Evolutionary conservation across 2,113 vertebrate species (phyloP).

Genomic region (Turnix velox): DNA sequence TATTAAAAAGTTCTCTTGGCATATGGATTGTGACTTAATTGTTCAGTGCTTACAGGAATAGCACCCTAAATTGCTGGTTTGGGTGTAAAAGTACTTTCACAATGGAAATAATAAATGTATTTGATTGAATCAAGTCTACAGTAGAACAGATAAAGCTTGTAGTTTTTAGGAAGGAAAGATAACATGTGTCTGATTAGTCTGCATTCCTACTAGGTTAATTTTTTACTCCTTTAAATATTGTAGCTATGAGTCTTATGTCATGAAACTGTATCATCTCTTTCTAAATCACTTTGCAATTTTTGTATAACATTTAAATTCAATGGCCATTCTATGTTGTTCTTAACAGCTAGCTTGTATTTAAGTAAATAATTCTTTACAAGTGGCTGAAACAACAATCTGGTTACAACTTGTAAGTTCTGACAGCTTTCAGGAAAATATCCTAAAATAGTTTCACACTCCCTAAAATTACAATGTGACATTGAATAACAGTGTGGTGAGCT

Average conservation of each 20-base stretch:
- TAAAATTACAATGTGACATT: slow-evolving; percentile 57
- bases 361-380: neutral
- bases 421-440: slow-evolving; percentile 37
- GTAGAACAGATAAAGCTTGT: neutral
- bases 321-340: neutral
- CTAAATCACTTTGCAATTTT: neutral
- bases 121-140: neutral
- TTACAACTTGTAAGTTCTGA: slow-evolving; percentile 21
- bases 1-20: too few species aligned
- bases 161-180: neutral
- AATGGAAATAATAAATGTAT: neutral
- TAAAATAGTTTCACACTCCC: slow-evolving; percentile 36
- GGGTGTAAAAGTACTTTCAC: neutral
- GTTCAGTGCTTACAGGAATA: neutral
- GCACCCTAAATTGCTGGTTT: neutral
- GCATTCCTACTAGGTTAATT: neutral
- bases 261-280: neutral
- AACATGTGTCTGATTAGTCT: neutral
- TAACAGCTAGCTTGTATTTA: neutral
- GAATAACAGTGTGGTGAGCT: slow-evolving; percentile 39
- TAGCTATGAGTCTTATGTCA: neutral
- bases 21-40: neutral
- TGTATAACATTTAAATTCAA: neutral
- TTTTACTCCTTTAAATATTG: neutral
- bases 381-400: neutral